Percentiles rank a stretch among this genome's conserved stretches.
These are phyloP conservation scores for Myotis planiceps DNA, from an alignment of 2,797 vertebrate genomes.

Conservation along the genomic window DNA sequence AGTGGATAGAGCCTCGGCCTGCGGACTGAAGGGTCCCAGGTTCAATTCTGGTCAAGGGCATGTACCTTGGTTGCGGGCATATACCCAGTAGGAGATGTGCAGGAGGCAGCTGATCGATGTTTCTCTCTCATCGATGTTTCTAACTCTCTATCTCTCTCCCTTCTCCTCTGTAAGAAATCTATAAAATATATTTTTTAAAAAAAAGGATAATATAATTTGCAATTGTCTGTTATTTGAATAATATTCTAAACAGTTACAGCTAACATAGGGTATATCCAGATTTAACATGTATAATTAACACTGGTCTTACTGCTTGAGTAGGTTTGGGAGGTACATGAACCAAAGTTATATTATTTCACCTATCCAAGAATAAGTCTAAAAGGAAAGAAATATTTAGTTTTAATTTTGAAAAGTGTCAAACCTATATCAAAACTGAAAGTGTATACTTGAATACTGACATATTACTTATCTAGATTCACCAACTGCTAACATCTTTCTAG, in stretches of 20 bases:
- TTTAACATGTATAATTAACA: neutral
- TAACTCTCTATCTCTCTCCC: too few relatives aligned
- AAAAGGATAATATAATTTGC: constrained; percentile 8
- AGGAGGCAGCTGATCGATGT: too few relatives aligned
- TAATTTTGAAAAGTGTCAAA: neutral
- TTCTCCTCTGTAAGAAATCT: too few relatives aligned
- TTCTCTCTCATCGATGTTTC: too few relatives aligned
- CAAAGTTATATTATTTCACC: neutral
- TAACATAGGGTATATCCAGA: neutral
- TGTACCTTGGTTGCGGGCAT: too few relatives aligned
- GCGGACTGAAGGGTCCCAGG: too few relatives aligned
- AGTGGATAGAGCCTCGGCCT: too few relatives aligned
- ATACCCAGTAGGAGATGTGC: too few relatives aligned
- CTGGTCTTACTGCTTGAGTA: neutral
- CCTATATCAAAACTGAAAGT: neutral
- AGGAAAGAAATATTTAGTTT: neutral
- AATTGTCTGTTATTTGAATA: neutral
- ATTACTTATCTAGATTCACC: neutral
- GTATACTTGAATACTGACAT: neutral
- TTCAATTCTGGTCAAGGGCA: too few relatives aligned
- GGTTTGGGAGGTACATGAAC: neutral
- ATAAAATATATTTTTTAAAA: too few relatives aligned
- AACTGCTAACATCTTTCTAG: neutral
- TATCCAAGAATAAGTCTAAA: neutral
- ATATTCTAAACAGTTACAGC: neutral